Evolutionary conservation across 1,140 invertebrate species (phyloP).

Genomic region (Panagrolaimus sp.): DNA sequence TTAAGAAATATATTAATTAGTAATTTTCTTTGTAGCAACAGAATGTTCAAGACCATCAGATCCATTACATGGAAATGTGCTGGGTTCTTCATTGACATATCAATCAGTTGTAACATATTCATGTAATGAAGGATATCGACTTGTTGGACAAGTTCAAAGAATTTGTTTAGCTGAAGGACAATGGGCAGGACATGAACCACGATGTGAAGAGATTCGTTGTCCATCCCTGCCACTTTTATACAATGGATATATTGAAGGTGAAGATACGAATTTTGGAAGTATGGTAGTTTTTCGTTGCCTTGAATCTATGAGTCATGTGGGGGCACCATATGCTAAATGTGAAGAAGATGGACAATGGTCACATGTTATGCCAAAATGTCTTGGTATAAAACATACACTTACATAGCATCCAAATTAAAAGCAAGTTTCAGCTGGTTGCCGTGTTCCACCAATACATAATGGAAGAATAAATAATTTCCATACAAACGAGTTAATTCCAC

Average conservation of each 20-base stretch:
- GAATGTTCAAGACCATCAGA: slow-evolving; percentile 53
- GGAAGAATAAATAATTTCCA: slow-evolving; percentile 65
- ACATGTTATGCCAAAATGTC: slow-evolving; percentile 78
- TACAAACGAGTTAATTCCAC: slow-evolving; percentile 67
- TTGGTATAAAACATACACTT: slow-evolving; percentile 61
- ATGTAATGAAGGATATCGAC: slow-evolving; percentile 83
- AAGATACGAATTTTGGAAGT: slow-evolving; percentile 77
- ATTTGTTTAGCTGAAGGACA: slow-evolving; percentile 82
- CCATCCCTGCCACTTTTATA: slow-evolving; percentile 78
- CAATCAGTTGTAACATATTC: slow-evolving; percentile 71
- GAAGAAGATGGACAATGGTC: slow-evolving; percentile 86
- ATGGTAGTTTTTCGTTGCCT: slow-evolving; percentile 88
- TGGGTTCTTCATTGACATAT: slow-evolving; percentile 82
- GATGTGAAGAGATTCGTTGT: slow-evolving; percentile 91
- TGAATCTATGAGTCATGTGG: slow-evolving; percentile 82
- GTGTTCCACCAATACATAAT: slow-evolving; percentile 77
- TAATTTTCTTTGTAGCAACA: slow-evolving; percentile 41
- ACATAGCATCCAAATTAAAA: slow-evolving; percentile 4
- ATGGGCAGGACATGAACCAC: slow-evolving; percentile 79
- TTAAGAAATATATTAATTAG: slow-evolving; percentile 16
- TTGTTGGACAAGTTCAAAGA: slow-evolving; percentile 78
- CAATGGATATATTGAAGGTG: slow-evolving; percentile 90
- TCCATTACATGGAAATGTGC: slow-evolving; percentile 68
- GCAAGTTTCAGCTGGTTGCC: slow-evolving; percentile 71
- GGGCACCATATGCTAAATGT: slow-evolving; percentile 72